These are phyloP conservation scores for Mormyrops attenuatus DNA, from an alignment of 2,797 vertebrate genomes.

Conservation along the genomic window DNA sequence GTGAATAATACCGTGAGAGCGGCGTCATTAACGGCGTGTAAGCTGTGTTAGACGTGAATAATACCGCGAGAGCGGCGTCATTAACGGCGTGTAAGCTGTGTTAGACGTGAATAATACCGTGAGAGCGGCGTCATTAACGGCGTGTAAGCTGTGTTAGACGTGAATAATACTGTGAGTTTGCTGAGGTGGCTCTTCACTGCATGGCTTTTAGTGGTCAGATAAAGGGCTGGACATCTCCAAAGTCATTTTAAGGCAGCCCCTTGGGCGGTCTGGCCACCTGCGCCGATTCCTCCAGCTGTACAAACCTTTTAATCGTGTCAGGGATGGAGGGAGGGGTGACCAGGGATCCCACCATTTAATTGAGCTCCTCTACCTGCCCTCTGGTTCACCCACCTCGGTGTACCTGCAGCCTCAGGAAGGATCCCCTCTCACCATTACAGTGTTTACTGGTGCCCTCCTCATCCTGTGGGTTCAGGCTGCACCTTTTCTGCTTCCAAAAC, in stretches of 20 bases:
- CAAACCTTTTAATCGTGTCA: slow-evolving; percentile 83
- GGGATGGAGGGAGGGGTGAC: slow-evolving; percentile 67
- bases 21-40: neutral
- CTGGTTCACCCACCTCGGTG: neutral
- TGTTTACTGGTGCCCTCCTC: neutral
- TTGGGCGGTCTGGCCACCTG: neutral
- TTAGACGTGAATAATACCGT: neutral
- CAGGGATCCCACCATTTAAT: slow-evolving; percentile 43
- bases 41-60: neutral
- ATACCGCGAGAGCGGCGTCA: neutral
- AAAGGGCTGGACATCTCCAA: neutral
- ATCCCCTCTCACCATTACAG: neutral
- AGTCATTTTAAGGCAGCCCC: neutral
- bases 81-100: neutral
- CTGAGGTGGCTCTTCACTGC: neutral
- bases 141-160: neutral
- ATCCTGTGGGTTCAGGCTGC: neutral
- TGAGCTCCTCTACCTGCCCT: slow-evolving; percentile 7
- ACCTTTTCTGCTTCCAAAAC: neutral
- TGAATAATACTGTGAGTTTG: neutral
- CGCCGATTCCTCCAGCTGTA: slow-evolving; percentile 75
- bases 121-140: neutral
- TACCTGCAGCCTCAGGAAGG: neutral
- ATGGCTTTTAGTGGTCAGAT: neutral
- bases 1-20: neutral